These are phyloP conservation scores for Hycleus cichorii DNA, from an alignment of 1,140 invertebrate species.

Conservation along the genomic window DNA sequence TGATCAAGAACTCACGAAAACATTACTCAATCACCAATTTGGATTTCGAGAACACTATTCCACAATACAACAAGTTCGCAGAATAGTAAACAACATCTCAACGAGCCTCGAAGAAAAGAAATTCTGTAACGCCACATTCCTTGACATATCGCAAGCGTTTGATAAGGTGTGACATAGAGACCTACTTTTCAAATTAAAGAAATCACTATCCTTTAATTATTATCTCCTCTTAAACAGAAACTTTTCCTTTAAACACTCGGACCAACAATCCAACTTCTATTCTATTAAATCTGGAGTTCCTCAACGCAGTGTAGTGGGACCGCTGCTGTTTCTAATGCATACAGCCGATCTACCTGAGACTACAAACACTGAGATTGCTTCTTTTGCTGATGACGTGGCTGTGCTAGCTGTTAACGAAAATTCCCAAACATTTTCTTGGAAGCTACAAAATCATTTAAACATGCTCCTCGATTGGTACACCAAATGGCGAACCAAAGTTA, in stretches of 20 bases:
- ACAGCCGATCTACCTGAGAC: neutral
- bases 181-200: slow-evolving; percentile 17
- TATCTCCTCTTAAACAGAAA: no score
- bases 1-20: no score
- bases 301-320: slow-evolving; percentile 19
- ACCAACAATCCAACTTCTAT: slow-evolving; percentile 14
- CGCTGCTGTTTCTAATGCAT: no score
- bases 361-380: neutral
- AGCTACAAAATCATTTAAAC: no score
- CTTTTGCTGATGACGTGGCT: slow-evolving; percentile 3
- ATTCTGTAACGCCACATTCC: slow-evolving; percentile 26
- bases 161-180: slow-evolving; percentile 27
- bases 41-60: no score
- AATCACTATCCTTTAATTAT: slow-evolving; percentile 4
- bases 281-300: slow-evolving; percentile 22
- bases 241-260: slow-evolving; percentile 8
- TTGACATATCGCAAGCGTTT: slow-evolving; percentile 31
- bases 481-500: no score
- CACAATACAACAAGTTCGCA: no score
- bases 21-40: no score
- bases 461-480: no score
- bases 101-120: slow-evolving; percentile 9
- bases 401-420: neutral
- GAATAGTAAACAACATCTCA: no score
- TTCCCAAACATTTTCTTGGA: neutral